Conservation (phyloP, 2,797 vertebrate genomes). For the Neostethus bicornis region DNA sequence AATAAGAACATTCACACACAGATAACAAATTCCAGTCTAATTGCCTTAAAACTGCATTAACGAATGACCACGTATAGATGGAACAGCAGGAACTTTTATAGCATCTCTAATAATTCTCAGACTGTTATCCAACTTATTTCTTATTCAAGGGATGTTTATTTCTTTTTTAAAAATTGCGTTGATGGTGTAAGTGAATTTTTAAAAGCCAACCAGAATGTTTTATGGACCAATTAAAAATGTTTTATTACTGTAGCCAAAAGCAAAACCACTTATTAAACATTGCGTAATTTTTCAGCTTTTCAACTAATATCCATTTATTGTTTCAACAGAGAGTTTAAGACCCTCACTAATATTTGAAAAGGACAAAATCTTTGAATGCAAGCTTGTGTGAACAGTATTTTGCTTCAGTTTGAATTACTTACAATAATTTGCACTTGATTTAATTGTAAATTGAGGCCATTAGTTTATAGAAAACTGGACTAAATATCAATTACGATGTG, state of each 20-base stretch:
- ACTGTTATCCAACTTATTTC: constrained; percentile 67
- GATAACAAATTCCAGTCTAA: constrained; percentile 36
- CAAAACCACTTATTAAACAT: constrained; percentile 47
- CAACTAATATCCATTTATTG: constrained; percentile 27
- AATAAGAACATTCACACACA: constrained; percentile 31
- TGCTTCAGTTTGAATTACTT: constrained; percentile 16
- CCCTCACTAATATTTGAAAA: constrained; percentile 23
- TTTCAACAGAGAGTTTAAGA: constrained; percentile 16
- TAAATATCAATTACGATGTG: constrained; percentile 24
- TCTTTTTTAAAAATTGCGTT: constrained; percentile 56
- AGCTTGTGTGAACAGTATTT: constrained; percentile 13
- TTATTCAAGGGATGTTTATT: constrained; percentile 53
- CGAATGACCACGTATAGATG: constrained; percentile 45
- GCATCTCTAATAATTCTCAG: constrained; percentile 45
- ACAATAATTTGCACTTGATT: too few relatives aligned
- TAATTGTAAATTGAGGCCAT: too few relatives aligned
- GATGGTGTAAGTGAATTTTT: constrained; percentile 44
- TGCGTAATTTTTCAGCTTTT: constrained; percentile 42
- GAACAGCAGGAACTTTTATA: constrained; percentile 57
- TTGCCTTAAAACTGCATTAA: constrained; percentile 70
- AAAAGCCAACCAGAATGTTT: constrained; percentile 58
- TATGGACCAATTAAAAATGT: constrained; percentile 41
- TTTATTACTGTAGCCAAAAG: constrained; percentile 54
- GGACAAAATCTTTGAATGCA: constrained; percentile 5
- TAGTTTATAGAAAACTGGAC: constrained; percentile 41